These are phyloP conservation scores for Lumbricus terrestris DNA, from an alignment of 2,888 invertebrate species.

Conservation along the genomic window DNA sequence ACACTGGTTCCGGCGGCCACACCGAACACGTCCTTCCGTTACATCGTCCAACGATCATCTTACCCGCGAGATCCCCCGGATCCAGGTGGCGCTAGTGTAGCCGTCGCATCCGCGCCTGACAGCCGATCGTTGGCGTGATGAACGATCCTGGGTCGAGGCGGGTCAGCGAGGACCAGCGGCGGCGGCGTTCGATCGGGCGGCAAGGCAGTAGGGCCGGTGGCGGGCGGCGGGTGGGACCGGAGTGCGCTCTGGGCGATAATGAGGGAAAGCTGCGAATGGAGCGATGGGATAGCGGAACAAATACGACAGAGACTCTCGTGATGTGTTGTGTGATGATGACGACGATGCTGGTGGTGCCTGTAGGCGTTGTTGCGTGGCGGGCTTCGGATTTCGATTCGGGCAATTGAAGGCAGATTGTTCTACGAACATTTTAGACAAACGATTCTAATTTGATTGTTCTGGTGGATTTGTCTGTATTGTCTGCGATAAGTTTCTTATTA, in stretches of 20 bases:
- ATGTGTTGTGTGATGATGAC: neutral
- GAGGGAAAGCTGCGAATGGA: neutral
- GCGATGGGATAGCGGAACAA: neutral
- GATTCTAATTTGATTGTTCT: neutral
- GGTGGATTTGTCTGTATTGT: no score
- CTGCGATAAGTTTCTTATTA: no score
- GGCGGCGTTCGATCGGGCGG: neutral
- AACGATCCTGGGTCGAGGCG: neutral
- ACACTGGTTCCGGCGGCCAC: conserved; percentile 4
- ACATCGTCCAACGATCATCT: neutral
- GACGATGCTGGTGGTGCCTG: no score
- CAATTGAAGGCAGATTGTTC: neutral
- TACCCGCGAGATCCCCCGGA: neutral
- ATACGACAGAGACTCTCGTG: neutral
- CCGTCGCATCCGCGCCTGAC: neutral
- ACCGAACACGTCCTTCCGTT: neutral
- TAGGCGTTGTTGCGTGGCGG: neutral
- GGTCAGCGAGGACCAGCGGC: neutral
- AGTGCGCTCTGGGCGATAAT: neutral
- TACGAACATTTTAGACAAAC: neutral
- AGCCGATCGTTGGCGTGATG: neutral
- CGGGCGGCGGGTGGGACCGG: neutral
- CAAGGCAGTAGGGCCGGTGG: neutral
- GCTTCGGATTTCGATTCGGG: neutral
- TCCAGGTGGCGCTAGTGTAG: neutral